Evolutionary conservation across 2,888 invertebrate species (phyloP), one percentile per base, ranked within the genome.

Genomic region (Diarsia rubi): DNA sequence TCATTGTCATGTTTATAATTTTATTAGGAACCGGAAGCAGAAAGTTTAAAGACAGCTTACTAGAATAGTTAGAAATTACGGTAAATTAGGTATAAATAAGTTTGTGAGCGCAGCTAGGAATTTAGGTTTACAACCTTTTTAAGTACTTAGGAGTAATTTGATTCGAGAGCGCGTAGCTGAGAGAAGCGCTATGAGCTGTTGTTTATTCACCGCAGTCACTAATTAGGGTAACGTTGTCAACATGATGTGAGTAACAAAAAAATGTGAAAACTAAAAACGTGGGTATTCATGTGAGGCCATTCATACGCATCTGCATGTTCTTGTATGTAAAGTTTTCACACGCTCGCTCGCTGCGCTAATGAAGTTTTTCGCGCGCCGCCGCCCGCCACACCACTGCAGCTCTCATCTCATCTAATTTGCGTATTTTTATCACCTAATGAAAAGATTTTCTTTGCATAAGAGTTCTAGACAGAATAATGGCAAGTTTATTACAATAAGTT

Each of bases 371-470:
- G 79, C 72, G 44, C 73, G 71, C 78, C 63, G 62, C n/a, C 27
- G 54, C 54, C 45, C n/a, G 54, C 54, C 24, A 49, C 67, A 68
- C 78, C 37, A 37, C n/a, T n/a, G 37, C 59, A n/a, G 57, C 69
- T 77, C 83, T 75, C 87, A 87, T 85, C 82, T 80, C 82, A 86
- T 84, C 84, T 88, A 89, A 91, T 91, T 91, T 88, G 81, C 84
- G 85, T 87, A 89, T 88, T 86, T 88, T 90, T 89, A 88, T 88
- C 84, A 86, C 82, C 76, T 85, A 86, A 77, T 85, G 81, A 89
- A 86, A 78, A 84, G 71, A 79, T 88, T 86, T 81, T 79, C 69
- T 73, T 83, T 68, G 63, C 69, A 78, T 73, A 65, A 76, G 62
- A 63, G 67, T 68, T 59, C 27, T 59, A 73, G 71, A 65, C 49